Conservation (phyloP, 2,888 invertebrate genomes). For the Belgica antarctica region DNA sequence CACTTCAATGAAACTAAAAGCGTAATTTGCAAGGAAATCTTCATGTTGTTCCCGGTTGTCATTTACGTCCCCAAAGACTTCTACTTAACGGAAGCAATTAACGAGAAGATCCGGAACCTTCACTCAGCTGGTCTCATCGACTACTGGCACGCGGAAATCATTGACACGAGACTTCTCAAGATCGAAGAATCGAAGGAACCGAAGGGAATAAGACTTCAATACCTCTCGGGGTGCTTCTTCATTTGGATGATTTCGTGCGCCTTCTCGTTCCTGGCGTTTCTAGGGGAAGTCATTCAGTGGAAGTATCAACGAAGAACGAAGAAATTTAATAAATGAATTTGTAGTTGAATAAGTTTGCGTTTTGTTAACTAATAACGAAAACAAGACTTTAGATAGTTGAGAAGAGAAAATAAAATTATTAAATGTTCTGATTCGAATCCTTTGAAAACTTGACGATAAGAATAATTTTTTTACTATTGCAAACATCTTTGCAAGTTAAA, state of each 20-base stretch:
- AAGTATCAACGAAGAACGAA: too few relatives aligned
- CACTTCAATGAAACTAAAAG: background rate
- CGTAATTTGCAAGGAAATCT: conserved; percentile 31
- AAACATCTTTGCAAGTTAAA: too few relatives aligned
- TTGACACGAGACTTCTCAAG: background rate
- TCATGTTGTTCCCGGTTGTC: conserved; percentile 16
- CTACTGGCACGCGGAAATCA: conserved; percentile 26
- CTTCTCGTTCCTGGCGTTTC: background rate
- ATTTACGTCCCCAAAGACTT: conserved; percentile 25
- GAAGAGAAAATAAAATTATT: too few relatives aligned
- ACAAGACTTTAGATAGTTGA: too few relatives aligned
- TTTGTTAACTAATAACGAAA: too few relatives aligned
- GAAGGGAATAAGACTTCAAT: background rate
- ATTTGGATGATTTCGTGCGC: background rate
- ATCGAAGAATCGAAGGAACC: conserved; percentile 6
- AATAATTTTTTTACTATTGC: too few relatives aligned
- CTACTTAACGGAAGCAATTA: background rate
- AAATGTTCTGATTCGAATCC: too few relatives aligned
- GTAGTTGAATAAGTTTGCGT: too few relatives aligned
- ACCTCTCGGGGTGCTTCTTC: conserved; percentile 21
- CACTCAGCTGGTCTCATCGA: conserved; percentile 25
- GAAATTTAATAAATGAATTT: too few relatives aligned
- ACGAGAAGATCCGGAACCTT: conserved; percentile 15
- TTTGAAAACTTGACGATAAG: too few relatives aligned
- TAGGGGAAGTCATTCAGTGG: background rate